Conservation (phyloP, 1,140 invertebrate species). For the Diprion similis region DNA sequence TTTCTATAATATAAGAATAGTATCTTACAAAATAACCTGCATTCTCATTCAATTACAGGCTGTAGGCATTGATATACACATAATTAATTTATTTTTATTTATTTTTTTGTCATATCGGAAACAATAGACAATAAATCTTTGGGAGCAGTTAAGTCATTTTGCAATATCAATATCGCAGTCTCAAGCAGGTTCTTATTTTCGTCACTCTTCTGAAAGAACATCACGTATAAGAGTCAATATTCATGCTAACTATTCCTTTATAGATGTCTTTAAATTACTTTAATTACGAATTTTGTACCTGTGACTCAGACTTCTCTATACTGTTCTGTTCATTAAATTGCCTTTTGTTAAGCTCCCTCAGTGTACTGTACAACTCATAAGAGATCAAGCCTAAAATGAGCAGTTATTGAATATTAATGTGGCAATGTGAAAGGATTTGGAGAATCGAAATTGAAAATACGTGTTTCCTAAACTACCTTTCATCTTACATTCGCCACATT, state of each 20-base stretch:
- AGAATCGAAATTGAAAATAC: constrained; percentile 16
- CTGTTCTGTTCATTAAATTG: not conserved
- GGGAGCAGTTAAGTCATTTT: constrained; percentile 39
- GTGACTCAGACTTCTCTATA: not conserved
- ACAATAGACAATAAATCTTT: constrained; percentile 17
- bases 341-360: not conserved
- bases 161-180: constrained; percentile 42
- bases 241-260: not conserved
- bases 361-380: constrained; percentile 47
- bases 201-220: constrained; percentile 27
- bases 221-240: not conserved
- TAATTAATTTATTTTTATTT: too few relatives aligned
- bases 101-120: too few relatives aligned
- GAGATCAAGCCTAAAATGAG: constrained; percentile 43
- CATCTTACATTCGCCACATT: constrained; percentile 48
- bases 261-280: too few relatives aligned
- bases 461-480: constrained; percentile 40
- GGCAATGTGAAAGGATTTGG: constrained; percentile 19
- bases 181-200: constrained; percentile 32
- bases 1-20: too few relatives aligned
- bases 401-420: too few relatives aligned
- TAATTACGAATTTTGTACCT: not conserved
- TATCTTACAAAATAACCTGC: too few relatives aligned
- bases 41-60: too few relatives aligned
- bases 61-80: too few relatives aligned